Evolutionary conservation across 2,797 vertebrate genomes (phyloP).

Genomic region (Columba guinea): DNA sequence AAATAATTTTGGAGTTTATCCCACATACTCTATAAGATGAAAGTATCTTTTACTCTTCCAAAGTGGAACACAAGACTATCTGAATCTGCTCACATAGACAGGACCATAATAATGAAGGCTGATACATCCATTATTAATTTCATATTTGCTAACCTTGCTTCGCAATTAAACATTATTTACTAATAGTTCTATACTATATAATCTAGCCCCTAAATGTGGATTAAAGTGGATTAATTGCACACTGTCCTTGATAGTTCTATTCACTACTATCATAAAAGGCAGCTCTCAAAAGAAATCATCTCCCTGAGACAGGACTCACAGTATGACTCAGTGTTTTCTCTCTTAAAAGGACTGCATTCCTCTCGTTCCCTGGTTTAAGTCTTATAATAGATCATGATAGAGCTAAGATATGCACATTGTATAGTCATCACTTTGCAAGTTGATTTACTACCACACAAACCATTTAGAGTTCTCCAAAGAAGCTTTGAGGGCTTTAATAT

Average conservation of each 20-base stretch:
- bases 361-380: neutral
- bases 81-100: neutral
- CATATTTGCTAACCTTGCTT: neutral
- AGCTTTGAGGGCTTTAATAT: conserved; percentile 49
- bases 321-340: neutral
- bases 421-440: neutral
- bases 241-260: neutral
- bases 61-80: neutral
- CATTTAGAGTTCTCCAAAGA: conserved; percentile 25
- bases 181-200: neutral
- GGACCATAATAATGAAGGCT: neutral
- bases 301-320: neutral
- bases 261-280: neutral
- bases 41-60: neutral
- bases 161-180: neutral
- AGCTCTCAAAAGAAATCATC: neutral
- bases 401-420: neutral
- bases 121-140: neutral
- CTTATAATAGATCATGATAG: neutral
- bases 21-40: neutral
- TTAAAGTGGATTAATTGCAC: neutral
- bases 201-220: neutral
- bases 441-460: conserved; percentile 53
- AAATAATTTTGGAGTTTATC: neutral
- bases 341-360: neutral